phyloP scores from a whole-genome alignment of 2,113 vertebrate species.

The Paradoxurus hermaphroditus region DNA sequence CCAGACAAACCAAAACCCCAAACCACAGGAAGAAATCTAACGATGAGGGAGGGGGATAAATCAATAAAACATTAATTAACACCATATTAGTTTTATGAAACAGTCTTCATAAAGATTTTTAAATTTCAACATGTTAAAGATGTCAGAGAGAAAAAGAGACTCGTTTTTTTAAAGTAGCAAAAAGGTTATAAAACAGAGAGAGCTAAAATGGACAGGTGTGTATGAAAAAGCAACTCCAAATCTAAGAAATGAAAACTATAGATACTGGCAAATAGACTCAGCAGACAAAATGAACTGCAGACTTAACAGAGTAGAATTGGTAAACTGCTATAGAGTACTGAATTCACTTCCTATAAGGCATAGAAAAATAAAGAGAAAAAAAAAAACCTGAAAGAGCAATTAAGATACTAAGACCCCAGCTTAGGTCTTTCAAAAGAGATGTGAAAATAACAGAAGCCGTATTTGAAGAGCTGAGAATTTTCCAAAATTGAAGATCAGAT shows the following conservation, averaged over 20 bases:
- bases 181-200: neutral
- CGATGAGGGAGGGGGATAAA: neutral
- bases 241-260: slow-evolving; percentile 22
- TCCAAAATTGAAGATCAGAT: neutral
- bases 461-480: slow-evolving; percentile 12
- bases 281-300: neutral
- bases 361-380: neutral
- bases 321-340: neutral
- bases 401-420: neutral
- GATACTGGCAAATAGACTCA: neutral
- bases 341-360: neutral
- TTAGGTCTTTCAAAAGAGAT: neutral
- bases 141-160: neutral
- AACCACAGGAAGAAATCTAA: neutral
- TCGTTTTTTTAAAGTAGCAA: neutral
- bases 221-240: neutral
- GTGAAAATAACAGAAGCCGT: neutral
- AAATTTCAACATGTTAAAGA: neutral
- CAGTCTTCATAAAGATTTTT: neutral
- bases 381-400: neutral
- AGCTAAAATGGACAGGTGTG: neutral
- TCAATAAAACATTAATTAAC: slow-evolving; percentile 6
- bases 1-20: neutral
- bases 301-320: neutral
- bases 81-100: neutral